A percentile compares a stretch with the other conserved stretches of the same genome.
These are phyloP conservation scores for Aphrocallistes beatrix DNA, from an alignment of 37 sponge, comb jelly and placozoan genomes.

Conservation along the genomic window DNA sequence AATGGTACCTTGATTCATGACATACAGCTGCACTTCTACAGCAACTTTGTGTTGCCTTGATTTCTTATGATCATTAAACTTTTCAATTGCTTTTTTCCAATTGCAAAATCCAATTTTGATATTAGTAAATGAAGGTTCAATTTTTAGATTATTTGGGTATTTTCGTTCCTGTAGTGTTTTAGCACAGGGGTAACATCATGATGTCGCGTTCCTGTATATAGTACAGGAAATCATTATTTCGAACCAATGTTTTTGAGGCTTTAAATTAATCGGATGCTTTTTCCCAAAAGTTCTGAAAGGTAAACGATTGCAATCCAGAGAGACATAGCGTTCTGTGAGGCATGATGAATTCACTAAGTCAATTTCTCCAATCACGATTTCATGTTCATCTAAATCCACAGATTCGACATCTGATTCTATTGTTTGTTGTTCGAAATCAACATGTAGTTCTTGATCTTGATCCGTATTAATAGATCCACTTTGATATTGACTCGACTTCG, in stretches of 20 bases:
- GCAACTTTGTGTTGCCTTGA: slow-evolving; percentile 2
- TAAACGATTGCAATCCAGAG: neutral
- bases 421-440: slow-evolving; percentile 6
- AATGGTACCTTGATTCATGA: neutral
- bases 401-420: neutral
- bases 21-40: neutral
- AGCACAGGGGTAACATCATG: neutral
- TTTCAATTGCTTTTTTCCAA: too few relatives aligned
- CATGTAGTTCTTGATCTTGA: neutral
- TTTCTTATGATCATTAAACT: neutral
- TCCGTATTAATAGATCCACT: neutral
- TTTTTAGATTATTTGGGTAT: neutral
- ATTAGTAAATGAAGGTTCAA: neutral
- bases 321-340: neutral
- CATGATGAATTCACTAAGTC: neutral
- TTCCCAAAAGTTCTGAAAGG: neutral
- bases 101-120: neutral
- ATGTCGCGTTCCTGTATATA: neutral
- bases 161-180: neutral
- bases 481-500: neutral
- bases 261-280: neutral
- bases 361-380: neutral
- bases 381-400: slow-evolving; percentile 4
- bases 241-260: neutral
- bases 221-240: neutral